phyloP scores from a whole-genome alignment of 30 jellyfish, hydroid and myxozoan species.

The Phacellophora camtschatica region DNA sequence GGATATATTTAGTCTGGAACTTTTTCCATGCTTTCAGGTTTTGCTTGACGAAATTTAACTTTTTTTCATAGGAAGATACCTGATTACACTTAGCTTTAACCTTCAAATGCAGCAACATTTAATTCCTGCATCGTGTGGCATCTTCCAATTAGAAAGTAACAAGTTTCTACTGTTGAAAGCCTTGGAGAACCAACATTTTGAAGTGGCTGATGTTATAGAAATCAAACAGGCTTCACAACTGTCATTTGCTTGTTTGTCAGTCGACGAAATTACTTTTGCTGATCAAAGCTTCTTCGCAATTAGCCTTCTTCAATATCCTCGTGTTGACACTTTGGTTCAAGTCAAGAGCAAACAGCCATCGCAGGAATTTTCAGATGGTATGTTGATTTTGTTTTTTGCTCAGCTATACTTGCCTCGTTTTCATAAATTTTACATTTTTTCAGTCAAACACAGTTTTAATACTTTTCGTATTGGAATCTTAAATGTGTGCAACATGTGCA shows the following conservation, averaged over 20 bases:
- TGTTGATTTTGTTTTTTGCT: no score
- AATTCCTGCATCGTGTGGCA: neutral
- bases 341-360: no score
- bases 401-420: no score
- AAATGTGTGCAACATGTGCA: no score
- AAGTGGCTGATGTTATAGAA: neutral
- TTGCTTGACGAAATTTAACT: neutral
- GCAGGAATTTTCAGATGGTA: no score
- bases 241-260: slow-evolving; percentile 16
- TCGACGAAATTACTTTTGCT: neutral
- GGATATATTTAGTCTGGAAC: no score
- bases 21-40: no score
- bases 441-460: no score
- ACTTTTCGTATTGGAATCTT: no score
- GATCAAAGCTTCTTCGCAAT: slow-evolving; percentile 2
- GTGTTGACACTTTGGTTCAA: no score
- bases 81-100: neutral
- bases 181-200: neutral
- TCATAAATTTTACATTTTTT: no score
- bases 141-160: neutral
- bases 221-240: neutral
- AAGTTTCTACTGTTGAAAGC: neutral
- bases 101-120: neutral
- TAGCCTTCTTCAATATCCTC: slow-evolving; percentile 3
- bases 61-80: slow-evolving; percentile 1